phyloP scores from a whole-genome alignment of 2,113 vertebrate genomes.

The Calonectris borealis region DNA sequence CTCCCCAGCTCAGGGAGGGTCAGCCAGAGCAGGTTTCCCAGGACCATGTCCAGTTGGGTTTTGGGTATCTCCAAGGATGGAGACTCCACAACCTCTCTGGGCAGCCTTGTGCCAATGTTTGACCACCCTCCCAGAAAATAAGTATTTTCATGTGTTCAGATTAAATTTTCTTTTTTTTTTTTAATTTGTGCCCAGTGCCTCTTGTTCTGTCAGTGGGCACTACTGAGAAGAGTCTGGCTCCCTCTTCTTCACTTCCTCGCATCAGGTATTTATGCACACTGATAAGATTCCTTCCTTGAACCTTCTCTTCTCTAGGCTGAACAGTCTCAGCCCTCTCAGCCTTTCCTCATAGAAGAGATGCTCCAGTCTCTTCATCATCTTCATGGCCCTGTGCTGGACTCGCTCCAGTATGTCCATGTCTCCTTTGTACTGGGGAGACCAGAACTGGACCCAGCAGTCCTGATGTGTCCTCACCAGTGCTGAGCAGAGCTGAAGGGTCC shows the following conservation, averaged over 20 bases:
- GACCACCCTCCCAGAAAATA: neutral
- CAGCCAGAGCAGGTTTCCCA: neutral
- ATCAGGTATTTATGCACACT: neutral
- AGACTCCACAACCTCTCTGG: neutral
- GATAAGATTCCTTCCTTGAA: neutral
- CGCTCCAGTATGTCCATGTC: neutral
- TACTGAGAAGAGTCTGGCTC: neutral
- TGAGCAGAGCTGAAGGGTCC: neutral
- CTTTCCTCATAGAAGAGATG: neutral
- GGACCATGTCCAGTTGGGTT: neutral
- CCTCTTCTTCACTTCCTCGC: neutral
- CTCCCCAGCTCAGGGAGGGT: neutral
- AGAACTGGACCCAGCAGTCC: neutral
- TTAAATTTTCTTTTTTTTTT: neutral
- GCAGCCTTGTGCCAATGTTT: neutral
- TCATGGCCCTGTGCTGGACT: neutral
- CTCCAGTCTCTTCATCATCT: neutral
- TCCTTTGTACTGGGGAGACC: neutral
- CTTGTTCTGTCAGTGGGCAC: neutral
- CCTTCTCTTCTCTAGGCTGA: neutral
- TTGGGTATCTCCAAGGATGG: neutral
- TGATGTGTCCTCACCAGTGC: neutral
- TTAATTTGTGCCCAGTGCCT: neutral
- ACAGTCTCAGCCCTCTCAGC: neutral
- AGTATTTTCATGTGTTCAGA: neutral